Percentiles rank a stretch among this genome's conserved stretches.
Conservation (phyloP, 2,113 vertebrate genomes). For the Aythya baeri region DNA sequence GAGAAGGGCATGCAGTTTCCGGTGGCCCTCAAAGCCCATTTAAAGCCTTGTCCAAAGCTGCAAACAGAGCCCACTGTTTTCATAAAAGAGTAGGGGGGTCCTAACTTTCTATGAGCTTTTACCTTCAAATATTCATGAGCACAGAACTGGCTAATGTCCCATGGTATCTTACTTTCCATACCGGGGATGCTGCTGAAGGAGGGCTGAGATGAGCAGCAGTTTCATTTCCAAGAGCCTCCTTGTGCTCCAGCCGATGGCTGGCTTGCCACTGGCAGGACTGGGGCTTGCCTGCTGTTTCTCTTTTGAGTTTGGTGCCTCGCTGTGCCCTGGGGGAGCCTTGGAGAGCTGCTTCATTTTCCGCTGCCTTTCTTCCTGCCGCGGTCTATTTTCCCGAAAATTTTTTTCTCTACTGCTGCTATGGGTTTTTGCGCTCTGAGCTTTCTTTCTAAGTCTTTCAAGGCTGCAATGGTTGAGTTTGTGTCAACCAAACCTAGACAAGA, state of each 20-base stretch:
- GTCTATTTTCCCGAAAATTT: not conserved
- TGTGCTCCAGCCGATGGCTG: slow-evolving; percentile 10
- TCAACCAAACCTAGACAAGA: not conserved
- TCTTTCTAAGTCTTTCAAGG: slow-evolving; percentile 5
- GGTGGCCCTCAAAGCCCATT: not conserved
- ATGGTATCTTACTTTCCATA: not conserved
- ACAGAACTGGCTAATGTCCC: not conserved
- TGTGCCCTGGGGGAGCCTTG: not conserved
- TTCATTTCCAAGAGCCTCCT: not conserved
- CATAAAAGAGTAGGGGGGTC: not conserved
- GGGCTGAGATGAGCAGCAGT: not conserved
- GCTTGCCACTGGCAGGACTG: not conserved
- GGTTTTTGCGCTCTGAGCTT: not conserved
- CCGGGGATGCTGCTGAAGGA: not conserved
- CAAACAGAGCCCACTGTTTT: not conserved
- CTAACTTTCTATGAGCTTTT: not conserved
- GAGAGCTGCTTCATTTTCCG: not conserved
- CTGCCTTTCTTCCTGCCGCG: not conserved
- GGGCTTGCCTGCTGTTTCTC: slow-evolving; percentile 3
- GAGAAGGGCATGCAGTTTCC: not conserved
- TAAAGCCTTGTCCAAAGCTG: not conserved
- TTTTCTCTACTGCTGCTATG: not conserved
- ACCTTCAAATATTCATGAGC: not conserved
- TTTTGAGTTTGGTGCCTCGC: not conserved
- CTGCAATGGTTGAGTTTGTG: not conserved